A percentile compares a stretch with the other conserved stretches of the same genome.
Conservation (phyloP, 2,888 invertebrate species). For the Actias luna region DNA sequence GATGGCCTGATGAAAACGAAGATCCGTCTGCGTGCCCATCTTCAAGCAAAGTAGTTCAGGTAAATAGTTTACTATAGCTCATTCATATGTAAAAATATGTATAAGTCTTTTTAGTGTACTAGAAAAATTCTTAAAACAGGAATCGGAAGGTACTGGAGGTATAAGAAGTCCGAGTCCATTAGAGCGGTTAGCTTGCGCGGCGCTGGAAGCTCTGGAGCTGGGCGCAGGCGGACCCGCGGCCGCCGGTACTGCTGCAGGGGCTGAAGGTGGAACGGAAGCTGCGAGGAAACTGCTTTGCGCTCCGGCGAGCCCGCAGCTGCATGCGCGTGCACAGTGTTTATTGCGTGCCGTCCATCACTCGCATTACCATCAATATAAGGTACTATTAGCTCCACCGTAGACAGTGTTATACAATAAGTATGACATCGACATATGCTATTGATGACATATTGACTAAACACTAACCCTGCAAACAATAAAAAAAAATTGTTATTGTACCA, state of each 20-base stretch:
- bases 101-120: too few species aligned
- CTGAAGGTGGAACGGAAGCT: slow-evolving; percentile 60
- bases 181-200: slow-evolving; percentile 71
- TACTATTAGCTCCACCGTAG: slow-evolving; percentile 43
- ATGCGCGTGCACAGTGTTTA: slow-evolving; percentile 87
- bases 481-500: too few species aligned
- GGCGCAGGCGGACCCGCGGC: slow-evolving; percentile 53
- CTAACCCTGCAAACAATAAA: too few species aligned
- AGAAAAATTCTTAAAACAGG: slow-evolving; percentile 40
- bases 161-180: slow-evolving; percentile 67
- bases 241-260: slow-evolving; percentile 44
- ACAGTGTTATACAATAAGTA: too few species aligned
- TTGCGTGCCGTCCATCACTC: slow-evolving; percentile 89
- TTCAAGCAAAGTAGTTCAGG: slow-evolving; percentile 69
- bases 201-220: slow-evolving; percentile 69
- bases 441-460: too few species aligned
- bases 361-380: slow-evolving; percentile 94
- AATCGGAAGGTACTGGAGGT: slow-evolving; percentile 53
- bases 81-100: too few species aligned
- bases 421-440: too few species aligned
- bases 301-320: slow-evolving; percentile 65
- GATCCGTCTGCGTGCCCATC: slow-evolving; percentile 82
- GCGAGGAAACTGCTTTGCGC: slow-evolving; percentile 68
- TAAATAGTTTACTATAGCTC: slow-evolving; percentile 31
- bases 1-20: slow-evolving; percentile 98